These are phyloP conservation scores for Temnothorax curvispinosus DNA, from an alignment of 1,140 invertebrate species.

Conservation along the genomic window DNA sequence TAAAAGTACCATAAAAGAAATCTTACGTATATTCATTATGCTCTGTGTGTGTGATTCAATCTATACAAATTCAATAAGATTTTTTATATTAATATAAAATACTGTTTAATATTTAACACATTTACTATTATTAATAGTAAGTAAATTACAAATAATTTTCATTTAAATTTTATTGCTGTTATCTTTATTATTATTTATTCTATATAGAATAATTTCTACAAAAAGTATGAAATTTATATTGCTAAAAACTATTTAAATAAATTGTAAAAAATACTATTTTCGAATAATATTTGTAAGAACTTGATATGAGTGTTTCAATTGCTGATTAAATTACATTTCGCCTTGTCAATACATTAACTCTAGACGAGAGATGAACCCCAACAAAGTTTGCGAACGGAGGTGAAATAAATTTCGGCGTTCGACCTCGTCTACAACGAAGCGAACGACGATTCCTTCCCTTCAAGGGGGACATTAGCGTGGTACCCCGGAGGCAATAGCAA, in stretches of 20 bases:
- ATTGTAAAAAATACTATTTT: not conserved
- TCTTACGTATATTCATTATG: not conserved
- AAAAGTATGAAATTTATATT: not conserved
- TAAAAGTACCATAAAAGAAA: not conserved
- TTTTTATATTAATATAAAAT: not conserved
- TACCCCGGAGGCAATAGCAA: conserved; percentile 52
- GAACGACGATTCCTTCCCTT: conserved; percentile 46
- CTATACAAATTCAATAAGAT: not conserved
- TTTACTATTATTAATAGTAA: not conserved
- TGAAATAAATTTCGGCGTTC: conserved; percentile 35
- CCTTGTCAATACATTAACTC: conserved; percentile 8
- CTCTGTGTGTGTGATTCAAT: not conserved
- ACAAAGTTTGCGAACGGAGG: conserved; percentile 7
- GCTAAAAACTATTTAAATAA: not conserved
- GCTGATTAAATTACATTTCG: conserved; percentile 8
- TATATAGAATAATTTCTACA: not conserved
- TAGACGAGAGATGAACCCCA: not conserved
- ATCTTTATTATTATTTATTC: not conserved
- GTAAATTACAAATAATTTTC: not conserved
- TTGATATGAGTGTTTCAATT: conserved; percentile 1
- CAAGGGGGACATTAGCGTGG: conserved; percentile 53
- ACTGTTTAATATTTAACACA: not conserved
- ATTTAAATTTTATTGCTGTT: not conserved
- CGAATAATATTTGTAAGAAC: not conserved
- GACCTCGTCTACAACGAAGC: conserved; percentile 20